Percentiles rank a stretch among this genome's conserved stretches.
Evolutionary conservation across 1,140 invertebrate species (phyloP).

Genomic region (Diorhabda carinulata): DNA sequence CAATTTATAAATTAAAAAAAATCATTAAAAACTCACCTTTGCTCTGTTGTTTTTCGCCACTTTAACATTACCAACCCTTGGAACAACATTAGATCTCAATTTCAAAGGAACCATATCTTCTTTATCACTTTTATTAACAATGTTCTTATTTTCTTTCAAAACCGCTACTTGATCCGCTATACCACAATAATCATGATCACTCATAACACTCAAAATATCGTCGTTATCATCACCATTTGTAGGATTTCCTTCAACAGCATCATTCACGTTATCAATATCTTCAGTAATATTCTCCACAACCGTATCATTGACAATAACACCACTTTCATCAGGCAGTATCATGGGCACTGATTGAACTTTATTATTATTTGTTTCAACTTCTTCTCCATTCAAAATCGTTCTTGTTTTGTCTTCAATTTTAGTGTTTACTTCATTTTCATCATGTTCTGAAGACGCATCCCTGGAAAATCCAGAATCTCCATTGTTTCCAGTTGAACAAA

Average conservation of each 20-base stretch:
- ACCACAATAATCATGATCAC: constrained; percentile 18
- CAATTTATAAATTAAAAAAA: neutral
- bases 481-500: too few species aligned
- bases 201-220: constrained; percentile 13
- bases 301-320: neutral
- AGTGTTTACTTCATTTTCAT: neutral
- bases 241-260: neutral
- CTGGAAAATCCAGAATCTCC: neutral
- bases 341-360: too few species aligned
- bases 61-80: neutral
- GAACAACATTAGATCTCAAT: neutral
- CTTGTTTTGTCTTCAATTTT: neutral
- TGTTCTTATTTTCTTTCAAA: constrained; percentile 3
- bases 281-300: neutral
- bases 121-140: too few species aligned
- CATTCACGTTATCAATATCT: neutral
- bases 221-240: neutral
- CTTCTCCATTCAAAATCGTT: too few species aligned
- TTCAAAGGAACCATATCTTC: neutral
- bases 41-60: neutral
- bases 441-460: neutral
- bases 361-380: too few species aligned
- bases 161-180: neutral
- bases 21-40: constrained; percentile 4
- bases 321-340: too few species aligned